Percentiles rank a stretch among this genome's conserved stretches.
Evolutionary conservation across 2,797 vertebrate genomes (phyloP).

Genomic region (Pseudochirops corinnae): DNA sequence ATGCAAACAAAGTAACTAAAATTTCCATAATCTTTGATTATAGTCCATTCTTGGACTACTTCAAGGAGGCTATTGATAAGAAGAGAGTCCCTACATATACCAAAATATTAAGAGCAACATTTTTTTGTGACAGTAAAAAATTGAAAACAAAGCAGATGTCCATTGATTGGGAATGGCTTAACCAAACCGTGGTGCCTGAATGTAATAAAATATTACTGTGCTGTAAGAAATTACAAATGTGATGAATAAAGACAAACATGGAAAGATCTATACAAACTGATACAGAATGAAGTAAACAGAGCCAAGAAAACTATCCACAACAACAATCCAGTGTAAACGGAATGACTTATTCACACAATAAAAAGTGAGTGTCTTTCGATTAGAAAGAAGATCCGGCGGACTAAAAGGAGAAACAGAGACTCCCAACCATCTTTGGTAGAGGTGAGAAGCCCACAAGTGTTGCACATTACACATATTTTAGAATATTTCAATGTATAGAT

Average conservation of each 20-base stretch:
- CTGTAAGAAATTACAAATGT: neutral
- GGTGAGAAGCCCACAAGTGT: neutral
- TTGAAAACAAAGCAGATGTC: neutral
- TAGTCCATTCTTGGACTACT: neutral
- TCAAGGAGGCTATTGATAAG: neutral
- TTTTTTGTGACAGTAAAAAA: neutral
- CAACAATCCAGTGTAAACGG: neutral
- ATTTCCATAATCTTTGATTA: neutral
- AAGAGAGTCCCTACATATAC: neutral
- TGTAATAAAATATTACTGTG: neutral
- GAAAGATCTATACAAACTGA: neutral
- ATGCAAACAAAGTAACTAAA: neutral
- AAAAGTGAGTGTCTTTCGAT: neutral
- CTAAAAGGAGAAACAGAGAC: neutral
- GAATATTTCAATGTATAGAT: neutral
- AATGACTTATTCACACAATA: neutral
- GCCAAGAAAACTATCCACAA: neutral
- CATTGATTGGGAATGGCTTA: neutral
- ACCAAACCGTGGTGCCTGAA: neutral
- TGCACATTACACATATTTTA: neutral
- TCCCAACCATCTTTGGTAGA: neutral
- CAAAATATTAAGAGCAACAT: neutral
- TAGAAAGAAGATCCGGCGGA: neutral
- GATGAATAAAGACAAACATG: neutral
- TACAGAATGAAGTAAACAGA: neutral